Base-by-base conservation (phyloP, 2,888 invertebrate species). In the Eristalinus sepulchralis region DNA sequence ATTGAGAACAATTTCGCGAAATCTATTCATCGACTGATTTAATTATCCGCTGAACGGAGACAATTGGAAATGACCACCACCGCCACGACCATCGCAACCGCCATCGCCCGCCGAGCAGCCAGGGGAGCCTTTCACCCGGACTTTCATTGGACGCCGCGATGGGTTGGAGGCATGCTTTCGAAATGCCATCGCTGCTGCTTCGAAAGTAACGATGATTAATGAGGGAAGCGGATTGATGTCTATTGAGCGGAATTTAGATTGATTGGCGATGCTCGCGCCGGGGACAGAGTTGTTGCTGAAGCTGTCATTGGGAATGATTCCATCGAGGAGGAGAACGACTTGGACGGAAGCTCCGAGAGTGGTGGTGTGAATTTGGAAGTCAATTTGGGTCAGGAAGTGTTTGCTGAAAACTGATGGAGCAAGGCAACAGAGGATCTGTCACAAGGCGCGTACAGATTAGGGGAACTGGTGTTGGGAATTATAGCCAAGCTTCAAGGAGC, bases 1-100 rank as follows among this genome's bases (percentile, higher is more conserved):
- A 81, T 85, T 85, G 82, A 73, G 66, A 82, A 53, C 73, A 78
- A 85, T 85, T 85, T 78, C 39, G 77, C 82, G 55, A 85, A 68
- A 82, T 82, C 77, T 73, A 68, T 70, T 73, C 70, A 34, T 77
- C 5, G 57, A 39, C 34, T 85, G 82, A 85, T 78, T 85, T 73
- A 85, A 75, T 85, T 77, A 77, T 85, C 72, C 76, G 22, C 36
- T 27, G 55, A 57, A 22, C 67, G 22, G 57, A 57, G 57, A 27
- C 57, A 47, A 47, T 47, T 47, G 47, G 47, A 2, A 47, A 4
- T 47, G 47, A 47, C 47, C 47, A 47, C 13, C 47, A n/a, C 17
- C 47, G n/a, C 17, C 5, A 1, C 11, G 2, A 39, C 36, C 36
- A 36, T 13, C 10, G 11, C 36, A 6, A 6, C 34, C 34, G 4